Evolutionary conservation across 2,797 vertebrate genomes (phyloP).

Genomic region (Lithobates pipiens): DNA sequence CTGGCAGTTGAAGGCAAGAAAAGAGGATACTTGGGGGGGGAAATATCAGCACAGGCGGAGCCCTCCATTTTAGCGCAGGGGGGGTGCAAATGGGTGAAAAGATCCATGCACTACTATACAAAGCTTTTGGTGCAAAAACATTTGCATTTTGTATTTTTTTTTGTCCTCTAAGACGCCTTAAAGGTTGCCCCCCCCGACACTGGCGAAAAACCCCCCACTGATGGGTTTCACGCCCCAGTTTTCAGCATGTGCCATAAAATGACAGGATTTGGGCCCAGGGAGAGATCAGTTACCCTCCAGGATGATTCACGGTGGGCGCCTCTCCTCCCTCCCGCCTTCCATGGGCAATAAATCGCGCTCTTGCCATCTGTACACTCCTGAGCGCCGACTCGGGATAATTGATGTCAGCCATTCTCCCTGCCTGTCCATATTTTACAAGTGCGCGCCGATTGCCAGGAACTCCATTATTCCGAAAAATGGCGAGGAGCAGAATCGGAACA

Average conservation of each 20-base stretch:
- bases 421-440: slow-evolving; percentile 48
- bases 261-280: background rate
- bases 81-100: too few relatives aligned
- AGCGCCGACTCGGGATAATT: slow-evolving; percentile 48
- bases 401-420: slow-evolving; percentile 57
- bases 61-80: too few relatives aligned
- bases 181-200: too few relatives aligned
- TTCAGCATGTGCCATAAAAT: slow-evolving; percentile 15
- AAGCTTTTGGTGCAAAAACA: too few relatives aligned
- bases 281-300: slow-evolving; percentile 26
- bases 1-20: too few relatives aligned
- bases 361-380: slow-evolving; percentile 44
- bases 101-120: too few relatives aligned
- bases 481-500: slow-evolving; percentile 17
- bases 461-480: slow-evolving; percentile 49
- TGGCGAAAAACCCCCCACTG: too few relatives aligned
- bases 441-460: slow-evolving; percentile 26
- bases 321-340: slow-evolving; percentile 34
- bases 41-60: too few relatives aligned
- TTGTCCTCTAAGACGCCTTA: too few relatives aligned
- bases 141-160: too few relatives aligned
- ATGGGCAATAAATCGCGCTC: slow-evolving; percentile 43
- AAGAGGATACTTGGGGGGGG: too few relatives aligned
- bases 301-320: slow-evolving; percentile 24
- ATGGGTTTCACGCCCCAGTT: background rate